Evolutionary conservation across 1,140 invertebrate species (phyloP).

Genomic region (Parapsyche elsis): DNA sequence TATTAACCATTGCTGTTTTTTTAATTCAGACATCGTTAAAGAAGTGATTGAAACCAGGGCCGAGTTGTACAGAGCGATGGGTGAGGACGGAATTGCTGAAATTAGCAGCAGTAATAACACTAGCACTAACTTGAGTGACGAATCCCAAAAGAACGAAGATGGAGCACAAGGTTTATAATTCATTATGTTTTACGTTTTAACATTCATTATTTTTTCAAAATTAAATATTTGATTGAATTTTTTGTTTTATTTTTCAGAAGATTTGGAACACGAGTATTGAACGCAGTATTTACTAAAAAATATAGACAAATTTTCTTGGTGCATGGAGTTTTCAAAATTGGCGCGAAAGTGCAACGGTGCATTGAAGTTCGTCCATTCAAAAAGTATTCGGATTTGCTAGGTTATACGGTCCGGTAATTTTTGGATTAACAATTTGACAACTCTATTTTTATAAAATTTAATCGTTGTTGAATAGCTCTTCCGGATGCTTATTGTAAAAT

Average conservation of each 20-base stretch:
- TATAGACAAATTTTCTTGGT: too few relatives aligned
- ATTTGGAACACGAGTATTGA: constrained; percentile 5
- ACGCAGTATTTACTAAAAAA: background rate
- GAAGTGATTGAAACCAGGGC: constrained; percentile 80
- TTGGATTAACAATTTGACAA: too few relatives aligned
- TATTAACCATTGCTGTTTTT: background rate
- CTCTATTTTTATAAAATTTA: too few relatives aligned
- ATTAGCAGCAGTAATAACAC: constrained; percentile 9
- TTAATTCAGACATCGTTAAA: constrained; percentile 73
- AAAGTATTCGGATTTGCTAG: too few relatives aligned
- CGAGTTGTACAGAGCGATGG: constrained; percentile 66
- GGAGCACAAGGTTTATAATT: constrained; percentile 1
- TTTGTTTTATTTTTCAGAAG: background rate
- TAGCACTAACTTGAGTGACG: constrained; percentile 11
- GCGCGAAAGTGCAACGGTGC: too few relatives aligned
- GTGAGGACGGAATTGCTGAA: constrained; percentile 51
- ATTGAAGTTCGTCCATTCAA: too few relatives aligned
- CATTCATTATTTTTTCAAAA: too few relatives aligned
- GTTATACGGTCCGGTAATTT: too few relatives aligned
- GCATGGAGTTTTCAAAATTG: too few relatives aligned
- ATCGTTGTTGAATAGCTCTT: too few relatives aligned
- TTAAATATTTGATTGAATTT: background rate
- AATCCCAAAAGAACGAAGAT: constrained; percentile 24
- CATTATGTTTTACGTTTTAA: too few relatives aligned
- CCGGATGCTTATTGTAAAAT: too few relatives aligned